Evolutionary conservation across 2,797 vertebrate species (phyloP), one percentile per base, ranked within the genome.

Genomic region (Forpus xanthops): DNA sequence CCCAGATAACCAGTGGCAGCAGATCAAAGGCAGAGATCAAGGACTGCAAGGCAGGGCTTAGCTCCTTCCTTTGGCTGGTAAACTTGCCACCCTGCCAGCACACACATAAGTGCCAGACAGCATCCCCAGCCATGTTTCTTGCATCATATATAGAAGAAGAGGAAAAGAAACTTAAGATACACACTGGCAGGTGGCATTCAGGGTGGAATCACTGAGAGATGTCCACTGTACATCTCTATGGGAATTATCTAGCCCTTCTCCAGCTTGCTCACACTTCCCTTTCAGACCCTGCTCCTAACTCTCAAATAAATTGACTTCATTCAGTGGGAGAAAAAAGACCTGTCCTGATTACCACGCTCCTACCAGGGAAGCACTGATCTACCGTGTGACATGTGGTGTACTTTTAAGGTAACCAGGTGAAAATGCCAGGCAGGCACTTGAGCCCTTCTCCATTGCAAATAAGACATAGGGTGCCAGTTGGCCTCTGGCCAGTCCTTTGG

Each of bases 401-500:
- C 72, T 37, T 86, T 67, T 35, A 45, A 91, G 88, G 82, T 60
- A 84, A 93, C 49, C 15, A 31, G 49, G 39, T 61, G 82, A 70
- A 72, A 83, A 89, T 73, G 79, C 73, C 87, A 64, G 67, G 82
- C 72, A 91, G 89, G 89, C 91, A 73, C 28, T 33, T 0, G 7
- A 93, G 37, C 85, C 89, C 65, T 96, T 37, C 78, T 95, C 79
- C 53, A 64, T 13, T 11, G 28, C 41, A 10, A 90, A 55, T 33
- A 87, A 74, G 70, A 68, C 90, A 56, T 6, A 50, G 79, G 90
- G 85, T 95, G 96, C 94, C 83, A 91, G 81, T 53, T 97, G 97
- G 97, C 87, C 7, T 0, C 42, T 65, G 18, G 84, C 96, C 96
- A 97, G 89, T 73, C 47, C 3, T 93, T 83, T 96, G 94, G 92